These are phyloP conservation scores for Falco peregrinus DNA, from an alignment of 2,797 vertebrate species.

Conservation along the genomic window DNA sequence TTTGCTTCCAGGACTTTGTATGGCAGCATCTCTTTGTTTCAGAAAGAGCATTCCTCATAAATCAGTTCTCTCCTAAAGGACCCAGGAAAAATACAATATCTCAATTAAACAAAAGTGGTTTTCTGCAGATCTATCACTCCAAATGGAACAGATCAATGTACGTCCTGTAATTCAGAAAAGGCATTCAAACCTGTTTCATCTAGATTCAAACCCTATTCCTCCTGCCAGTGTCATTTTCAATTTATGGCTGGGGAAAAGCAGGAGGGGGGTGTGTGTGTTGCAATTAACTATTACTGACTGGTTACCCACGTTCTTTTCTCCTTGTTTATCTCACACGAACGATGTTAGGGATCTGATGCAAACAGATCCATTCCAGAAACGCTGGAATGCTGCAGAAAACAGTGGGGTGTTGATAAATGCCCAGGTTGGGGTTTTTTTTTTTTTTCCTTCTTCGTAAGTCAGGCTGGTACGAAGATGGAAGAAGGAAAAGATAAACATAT, in stretches of 20 bases:
- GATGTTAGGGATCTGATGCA: not conserved
- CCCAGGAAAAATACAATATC: slow-evolving; percentile 17
- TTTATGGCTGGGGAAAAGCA: not conserved
- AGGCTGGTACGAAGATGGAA: not conserved
- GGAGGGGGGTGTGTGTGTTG: not conserved
- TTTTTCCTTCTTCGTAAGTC: not conserved
- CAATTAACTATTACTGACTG: slow-evolving; percentile 35
- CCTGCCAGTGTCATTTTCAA: not conserved
- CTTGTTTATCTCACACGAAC: not conserved
- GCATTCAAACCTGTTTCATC: not conserved
- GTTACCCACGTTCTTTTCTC: not conserved
- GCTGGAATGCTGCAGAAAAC: not conserved
- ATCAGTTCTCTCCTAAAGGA: slow-evolving; percentile 2
- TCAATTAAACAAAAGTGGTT: slow-evolving; percentile 49
- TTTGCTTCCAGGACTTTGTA: not conserved
- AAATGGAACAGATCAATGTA: slow-evolving; percentile 9
- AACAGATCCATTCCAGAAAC: not conserved
- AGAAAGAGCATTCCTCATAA: not conserved
- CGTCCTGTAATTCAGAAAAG: not conserved
- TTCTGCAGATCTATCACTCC: slow-evolving; percentile 1
- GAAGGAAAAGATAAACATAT: not conserved
- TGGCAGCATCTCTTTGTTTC: not conserved
- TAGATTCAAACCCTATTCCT: not conserved
- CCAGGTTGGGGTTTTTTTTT: too few relatives aligned
- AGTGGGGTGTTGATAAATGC: not conserved